Percentiles rank a stretch among this genome's conserved stretches.
These are phyloP conservation scores for Allobates femoralis DNA, from an alignment of 2,797 vertebrate genomes.

Conservation along the genomic window DNA sequence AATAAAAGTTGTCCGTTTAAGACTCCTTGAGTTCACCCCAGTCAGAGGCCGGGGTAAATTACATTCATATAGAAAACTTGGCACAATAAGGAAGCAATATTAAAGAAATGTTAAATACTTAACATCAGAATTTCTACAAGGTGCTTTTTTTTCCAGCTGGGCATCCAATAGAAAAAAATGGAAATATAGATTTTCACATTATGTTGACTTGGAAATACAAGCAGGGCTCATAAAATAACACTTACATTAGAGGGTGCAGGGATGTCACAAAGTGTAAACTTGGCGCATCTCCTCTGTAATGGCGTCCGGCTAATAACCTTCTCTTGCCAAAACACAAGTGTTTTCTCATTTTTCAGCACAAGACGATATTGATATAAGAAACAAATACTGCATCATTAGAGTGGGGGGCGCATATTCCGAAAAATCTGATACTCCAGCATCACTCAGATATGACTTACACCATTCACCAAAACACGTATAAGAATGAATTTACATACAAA, in stretches of 20 bases:
- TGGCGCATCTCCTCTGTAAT: conserved; percentile 41
- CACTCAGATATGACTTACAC: no score
- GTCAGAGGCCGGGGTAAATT: not conserved
- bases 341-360: not conserved
- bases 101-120: conserved; percentile 21
- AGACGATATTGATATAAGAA: not conserved
- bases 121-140: conserved; percentile 49
- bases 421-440: no score
- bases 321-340: conserved; percentile 30
- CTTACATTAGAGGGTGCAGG: conserved; percentile 47
- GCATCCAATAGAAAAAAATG: conserved; percentile 41
- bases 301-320: conserved; percentile 32
- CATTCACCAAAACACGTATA: no score
- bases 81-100: not conserved
- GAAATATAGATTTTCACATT: conserved; percentile 62
- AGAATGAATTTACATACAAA: no score
- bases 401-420: not conserved
- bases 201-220: conserved; percentile 59
- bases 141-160: conserved; percentile 51
- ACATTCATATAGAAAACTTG: not conserved
- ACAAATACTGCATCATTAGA: not conserved
- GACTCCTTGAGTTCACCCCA: not conserved
- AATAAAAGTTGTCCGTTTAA: not conserved
- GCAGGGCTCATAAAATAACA: conserved; percentile 57
- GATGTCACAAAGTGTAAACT: conserved; percentile 53